These are phyloP conservation scores for Drosophila pseudotakahashii DNA, from an alignment of 2,888 invertebrate species.

Conservation along the genomic window DNA sequence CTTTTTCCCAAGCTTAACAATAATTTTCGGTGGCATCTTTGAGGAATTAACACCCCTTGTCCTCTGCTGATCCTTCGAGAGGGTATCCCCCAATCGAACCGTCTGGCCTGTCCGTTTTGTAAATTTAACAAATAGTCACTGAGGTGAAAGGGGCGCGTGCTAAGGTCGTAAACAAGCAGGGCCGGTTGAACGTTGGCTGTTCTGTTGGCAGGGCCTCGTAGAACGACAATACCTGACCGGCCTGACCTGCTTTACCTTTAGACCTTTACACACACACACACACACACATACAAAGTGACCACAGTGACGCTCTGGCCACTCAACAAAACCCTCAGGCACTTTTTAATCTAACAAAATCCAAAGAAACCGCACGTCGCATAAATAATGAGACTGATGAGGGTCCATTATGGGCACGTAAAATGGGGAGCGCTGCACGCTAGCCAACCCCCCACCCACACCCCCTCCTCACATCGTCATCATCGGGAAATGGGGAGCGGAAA, in stretches of 20 bases:
- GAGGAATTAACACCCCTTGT: constrained; percentile 46
- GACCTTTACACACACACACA: constrained; percentile 41
- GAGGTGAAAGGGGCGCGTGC: constrained; percentile 73
- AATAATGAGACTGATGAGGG: constrained; percentile 81
- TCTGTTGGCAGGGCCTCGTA: constrained; percentile 23
- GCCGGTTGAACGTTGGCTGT: constrained; percentile 23
- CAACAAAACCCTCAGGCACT: constrained; percentile 79
- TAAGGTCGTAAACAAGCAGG: constrained; percentile 69
- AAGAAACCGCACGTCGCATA: constrained; percentile 82
- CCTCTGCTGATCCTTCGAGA: constrained; percentile 16
- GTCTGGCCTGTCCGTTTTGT: constrained; percentile 60
- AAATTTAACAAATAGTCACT: constrained; percentile 78
- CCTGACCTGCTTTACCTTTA: constrained; percentile 72
- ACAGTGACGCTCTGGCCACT: constrained; percentile 74
- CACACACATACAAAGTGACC: constrained; percentile 55
- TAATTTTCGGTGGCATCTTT: background rate
- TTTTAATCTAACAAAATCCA: constrained; percentile 81
- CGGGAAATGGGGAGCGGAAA: constrained; percentile 9
- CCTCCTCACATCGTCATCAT: constrained; percentile 18
- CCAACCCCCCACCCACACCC: constrained; percentile 3
- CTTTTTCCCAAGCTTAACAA: background rate
- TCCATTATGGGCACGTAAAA: constrained; percentile 80
- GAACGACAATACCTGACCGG: constrained; percentile 77
- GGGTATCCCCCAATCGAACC: constrained; percentile 51
- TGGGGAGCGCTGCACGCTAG: constrained; percentile 44